Evolutionary conservation across 2,888 invertebrate genomes (phyloP), one percentile per base, ranked within the genome.

Genomic region (Ectemnius continuus): DNA sequence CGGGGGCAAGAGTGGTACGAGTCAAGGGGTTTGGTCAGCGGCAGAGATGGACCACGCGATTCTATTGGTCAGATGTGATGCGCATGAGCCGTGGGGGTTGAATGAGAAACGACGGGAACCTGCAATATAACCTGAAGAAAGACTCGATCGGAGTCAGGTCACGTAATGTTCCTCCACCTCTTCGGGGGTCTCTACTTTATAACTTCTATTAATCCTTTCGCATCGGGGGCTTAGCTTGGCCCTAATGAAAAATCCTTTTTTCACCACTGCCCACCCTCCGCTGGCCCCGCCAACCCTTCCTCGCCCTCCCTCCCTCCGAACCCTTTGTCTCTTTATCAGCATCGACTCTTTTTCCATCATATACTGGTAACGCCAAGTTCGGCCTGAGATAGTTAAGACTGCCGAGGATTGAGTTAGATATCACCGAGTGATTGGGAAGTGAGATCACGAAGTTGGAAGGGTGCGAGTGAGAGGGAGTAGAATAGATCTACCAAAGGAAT

Each of bases 161-260:
- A 91, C 90, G 91, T 91, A 90, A 90, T 88, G 90, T 88, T 87
- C 90, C 89, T 89, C 89, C 90, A 86, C 88, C 89, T 86, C 88
- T 86, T 87, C 87, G 87, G 89, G 89, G 36, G 36, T 36, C 89
- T 90, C 90, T 90, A 91, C 91, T 91, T 91, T 91, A 91, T 91
- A 91, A 91, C 90, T 91, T 91, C 90, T 90, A 91, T 91, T 91
- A 91, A 90, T 91, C 91, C 90, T 91, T 90, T 91, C 83, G 83
- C 79, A 84, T 82, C 77, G 84, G 81, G 65, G 78, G 82, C 80
- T 84, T 84, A 84, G 82, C 72, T 79, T 80, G 86, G 23, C 84
- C 85, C 86, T 88, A 89, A 88, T 88, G 88, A 88, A 88, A 89
- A 88, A 88, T 88, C 87, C 85, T 80, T 83, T 76, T 76, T 75